Evolutionary conservation across 2,888 invertebrate genomes (phyloP), one percentile per base, ranked within the genome.

Genomic region (Leptarthrus brevirostris): DNA sequence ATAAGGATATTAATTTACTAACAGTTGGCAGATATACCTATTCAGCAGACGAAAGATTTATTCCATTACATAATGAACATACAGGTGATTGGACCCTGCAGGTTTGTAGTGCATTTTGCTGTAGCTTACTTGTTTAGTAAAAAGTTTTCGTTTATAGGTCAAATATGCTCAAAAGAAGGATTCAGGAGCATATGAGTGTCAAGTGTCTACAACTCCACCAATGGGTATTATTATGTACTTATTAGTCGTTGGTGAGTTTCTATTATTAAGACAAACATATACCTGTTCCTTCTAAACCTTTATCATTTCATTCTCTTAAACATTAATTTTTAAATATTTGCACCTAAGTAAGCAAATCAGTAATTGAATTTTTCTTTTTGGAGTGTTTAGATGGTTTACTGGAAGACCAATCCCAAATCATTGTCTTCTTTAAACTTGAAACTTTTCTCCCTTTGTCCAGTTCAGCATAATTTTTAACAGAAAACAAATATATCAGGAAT

Each of bases 141-240:
- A 44, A 44, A 20, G 22, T 16, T 12, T 56, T 34, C 20, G n/a
- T 69, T 64, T 49, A 58, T 30, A 79, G 78, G 77, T 78, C 34
- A 79, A 78, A 76, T 77, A 76, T 72, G 77, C 79, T 40, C 77
- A 77, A 49, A 77, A 77, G 22, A 79, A 78, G 72, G 79, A 79
- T 72, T 78, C 79, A 6, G 79, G 79, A 49, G 78, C 78, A 2
- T 79, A 79, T 58, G 79, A 79, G 74, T 79, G 79, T 58, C 79
- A 79, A 73, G 75, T 79, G 10, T 79, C 79, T 1, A 79, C 79
- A 3, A 78, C 79, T 6, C 79, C 79, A 20, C 79, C 79, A 24
- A 77, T 78, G 47, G 79, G 79, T 18, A 77, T 79, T 61, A 74
- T 79, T 54, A 77, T 79, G 73, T 77, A 77, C 54, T 71, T 79